These are phyloP conservation scores for Podarcis raffonei DNA, from an alignment of 2,113 vertebrate genomes.

Conservation along the genomic window DNA sequence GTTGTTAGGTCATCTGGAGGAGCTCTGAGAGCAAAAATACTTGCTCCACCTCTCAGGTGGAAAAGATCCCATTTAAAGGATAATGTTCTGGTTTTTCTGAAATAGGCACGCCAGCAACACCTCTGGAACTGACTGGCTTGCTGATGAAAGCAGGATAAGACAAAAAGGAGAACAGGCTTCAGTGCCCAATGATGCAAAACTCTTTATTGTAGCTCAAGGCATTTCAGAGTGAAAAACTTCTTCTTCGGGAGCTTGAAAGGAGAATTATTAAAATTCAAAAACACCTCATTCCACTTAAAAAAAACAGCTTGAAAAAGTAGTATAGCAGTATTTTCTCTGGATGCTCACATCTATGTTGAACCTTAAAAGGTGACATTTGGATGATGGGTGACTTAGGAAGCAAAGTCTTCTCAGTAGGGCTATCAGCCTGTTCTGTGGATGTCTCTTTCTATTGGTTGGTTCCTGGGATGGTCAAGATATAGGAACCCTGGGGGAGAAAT, in stretches of 20 bases:
- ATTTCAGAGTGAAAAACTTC: too few species aligned
- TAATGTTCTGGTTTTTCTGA: not conserved
- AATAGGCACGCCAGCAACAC: not conserved
- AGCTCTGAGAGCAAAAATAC: not conserved
- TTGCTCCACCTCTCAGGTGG: not conserved
- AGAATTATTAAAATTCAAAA: too few species aligned
- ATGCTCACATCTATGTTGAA: too few species aligned
- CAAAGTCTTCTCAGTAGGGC: not conserved
- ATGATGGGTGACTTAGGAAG: not conserved
- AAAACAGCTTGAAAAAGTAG: too few species aligned
- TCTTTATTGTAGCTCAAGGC: too few species aligned
- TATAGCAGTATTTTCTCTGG: too few species aligned
- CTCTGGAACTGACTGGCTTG: not conserved
- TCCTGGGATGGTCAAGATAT: not conserved
- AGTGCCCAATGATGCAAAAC: too few species aligned
- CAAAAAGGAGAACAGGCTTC: too few species aligned
- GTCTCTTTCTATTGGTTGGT: not conserved
- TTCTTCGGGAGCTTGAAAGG: too few species aligned
- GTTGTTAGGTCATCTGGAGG: not conserved
- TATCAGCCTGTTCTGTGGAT: not conserved
- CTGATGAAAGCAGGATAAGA: not conserved
- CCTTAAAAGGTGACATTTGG: not conserved
- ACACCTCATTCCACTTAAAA: too few species aligned
- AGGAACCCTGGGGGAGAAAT: not conserved
- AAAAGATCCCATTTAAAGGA: not conserved